phyloP scores from a whole-genome alignment of 2,888 invertebrate species.

The Melanostoma scalare region DNA sequence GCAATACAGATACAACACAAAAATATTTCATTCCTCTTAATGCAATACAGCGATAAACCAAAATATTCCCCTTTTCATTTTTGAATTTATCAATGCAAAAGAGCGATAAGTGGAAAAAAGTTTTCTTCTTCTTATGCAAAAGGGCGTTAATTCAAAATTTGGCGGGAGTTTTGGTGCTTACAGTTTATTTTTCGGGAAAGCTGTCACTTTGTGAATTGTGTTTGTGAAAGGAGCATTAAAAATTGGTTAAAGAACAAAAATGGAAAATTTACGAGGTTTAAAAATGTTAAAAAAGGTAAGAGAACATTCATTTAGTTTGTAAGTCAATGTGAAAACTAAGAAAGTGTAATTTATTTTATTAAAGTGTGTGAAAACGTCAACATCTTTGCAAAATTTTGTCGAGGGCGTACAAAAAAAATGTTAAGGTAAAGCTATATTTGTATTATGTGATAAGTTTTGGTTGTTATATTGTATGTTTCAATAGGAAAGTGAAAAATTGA shows the following conservation, averaged over 20 bases:
- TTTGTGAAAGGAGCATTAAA: not conserved
- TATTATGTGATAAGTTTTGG: not conserved
- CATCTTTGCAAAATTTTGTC: not conserved
- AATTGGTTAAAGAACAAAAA: conserved; percentile 4
- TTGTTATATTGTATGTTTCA: not conserved
- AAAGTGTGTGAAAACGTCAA: conserved; percentile 17
- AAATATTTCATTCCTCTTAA: conserved; percentile 2
- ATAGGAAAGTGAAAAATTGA: conserved; percentile 5
- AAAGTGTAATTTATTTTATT: conserved; percentile 23
- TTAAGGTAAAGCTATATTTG: conserved; percentile 8
- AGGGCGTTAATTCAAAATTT: conserved; percentile 19
- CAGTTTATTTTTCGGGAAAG: not conserved
- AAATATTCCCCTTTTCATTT: conserved; percentile 22
- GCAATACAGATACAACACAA: conserved; percentile 18
- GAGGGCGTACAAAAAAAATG: conserved; percentile 21
- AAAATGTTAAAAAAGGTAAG: conserved; percentile 13
- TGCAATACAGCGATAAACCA: conserved; percentile 28
- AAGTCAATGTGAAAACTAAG: not conserved
- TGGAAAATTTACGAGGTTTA: conserved; percentile 1
- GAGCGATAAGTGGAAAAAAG: conserved; percentile 5
- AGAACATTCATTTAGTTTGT: conserved; percentile 7
- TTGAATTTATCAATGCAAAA: conserved; percentile 4
- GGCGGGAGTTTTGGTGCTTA: conserved; percentile 7
- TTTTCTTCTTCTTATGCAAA: not conserved
- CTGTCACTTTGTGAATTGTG: conserved; percentile 10